Base-by-base conservation (phyloP, 2,888 invertebrate species). In the Melanchra persicariae region DNA sequence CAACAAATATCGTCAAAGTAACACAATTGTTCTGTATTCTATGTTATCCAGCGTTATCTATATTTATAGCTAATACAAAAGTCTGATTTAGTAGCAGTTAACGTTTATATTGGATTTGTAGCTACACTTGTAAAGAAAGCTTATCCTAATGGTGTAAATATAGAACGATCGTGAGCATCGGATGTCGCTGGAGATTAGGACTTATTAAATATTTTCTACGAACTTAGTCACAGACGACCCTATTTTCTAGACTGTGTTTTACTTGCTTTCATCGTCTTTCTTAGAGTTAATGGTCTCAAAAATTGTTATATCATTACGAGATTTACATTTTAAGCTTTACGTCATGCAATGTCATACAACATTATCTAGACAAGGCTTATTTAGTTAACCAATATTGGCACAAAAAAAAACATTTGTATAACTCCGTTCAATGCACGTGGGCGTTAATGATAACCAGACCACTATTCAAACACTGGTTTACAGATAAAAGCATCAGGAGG, bases 161-260 rank as follows among this genome's bases (percentile, higher is more conserved):
- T 40, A 78, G 77, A 62, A 58, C 63, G 66, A 70, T 76, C 84
- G 84, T 85, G 85, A 74, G 75, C 57, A 55, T 68, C 43, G 62
- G 57, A 65, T 63, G 71, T 73, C 47, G 66, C 57, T 54, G n/a
- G 75, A 80, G 84, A 82, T 87, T 83, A 87, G 62, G 43, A 51
- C 57, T 66, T 67, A 74, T 72, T 75, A 74, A 79, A 73, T 76
- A 70, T 74, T 64, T 74, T 72, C 58, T 55, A 54, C 60, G 26
- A 65, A 59, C 70, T 61, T 55, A 45, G 60, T 45, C 45, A 43
- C 37, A 30, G 63, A 40, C 59, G 58, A 57, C 51, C 60, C 77
- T 59, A 22, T 57, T 74, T 43, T 52, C 30, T 51, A 54, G 17
- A 64, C 66, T 75, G 24, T 66, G 30, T 62, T 55, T 65, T 37